Percentiles rank a stretch among this genome's conserved stretches.
Evolutionary conservation across 23 tunicate species (phyloP).

Genomic region (Ascidia mentula): DNA sequence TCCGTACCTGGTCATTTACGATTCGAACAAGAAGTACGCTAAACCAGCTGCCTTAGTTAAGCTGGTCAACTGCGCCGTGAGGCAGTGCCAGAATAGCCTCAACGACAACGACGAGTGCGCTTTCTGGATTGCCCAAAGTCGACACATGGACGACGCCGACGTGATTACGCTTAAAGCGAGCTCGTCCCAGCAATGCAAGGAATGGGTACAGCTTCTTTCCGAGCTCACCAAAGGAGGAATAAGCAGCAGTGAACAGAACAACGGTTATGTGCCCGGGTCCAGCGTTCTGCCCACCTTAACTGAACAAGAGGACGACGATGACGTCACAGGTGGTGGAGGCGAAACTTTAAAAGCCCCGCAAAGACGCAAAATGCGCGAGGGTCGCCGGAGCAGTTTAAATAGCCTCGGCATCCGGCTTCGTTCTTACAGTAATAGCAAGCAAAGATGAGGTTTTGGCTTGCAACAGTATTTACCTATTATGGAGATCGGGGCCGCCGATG

Average conservation of each 20-base stretch:
- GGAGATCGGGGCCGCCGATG: too few relatives aligned
- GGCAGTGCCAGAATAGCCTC: background rate
- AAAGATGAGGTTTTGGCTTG: background rate
- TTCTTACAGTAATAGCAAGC: slow-evolving; percentile 19
- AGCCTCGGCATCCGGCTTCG: slow-evolving; percentile 37
- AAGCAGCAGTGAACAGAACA: background rate
- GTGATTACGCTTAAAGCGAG: slow-evolving; percentile 40
- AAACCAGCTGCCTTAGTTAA: slow-evolving; percentile 53
- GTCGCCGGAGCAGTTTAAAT: slow-evolving; percentile 35
- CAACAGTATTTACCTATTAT: too few relatives aligned
- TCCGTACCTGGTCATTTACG: slow-evolving; percentile 73
- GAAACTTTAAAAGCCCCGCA: slow-evolving; percentile 42
- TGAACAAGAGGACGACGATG: slow-evolving; percentile 50
- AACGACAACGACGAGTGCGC: slow-evolving; percentile 29
- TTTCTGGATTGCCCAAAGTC: slow-evolving; percentile 44
- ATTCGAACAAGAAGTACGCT: slow-evolving; percentile 72
- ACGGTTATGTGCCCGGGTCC: slow-evolving; percentile 53
- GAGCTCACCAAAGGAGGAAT: slow-evolving; percentile 15
- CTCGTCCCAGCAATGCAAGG: slow-evolving; percentile 36
- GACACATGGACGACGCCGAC: slow-evolving; percentile 49
- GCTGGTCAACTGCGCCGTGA: slow-evolving; percentile 38
- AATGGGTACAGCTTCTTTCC: slow-evolving; percentile 51
- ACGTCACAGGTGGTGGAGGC: slow-evolving; percentile 16
- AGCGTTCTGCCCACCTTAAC: slow-evolving; percentile 54
- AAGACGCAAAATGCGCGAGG: slow-evolving; percentile 51